phyloP scores from a whole-genome alignment of 2,888 invertebrate genomes.

The Drosophila kambysellisi region DNA sequence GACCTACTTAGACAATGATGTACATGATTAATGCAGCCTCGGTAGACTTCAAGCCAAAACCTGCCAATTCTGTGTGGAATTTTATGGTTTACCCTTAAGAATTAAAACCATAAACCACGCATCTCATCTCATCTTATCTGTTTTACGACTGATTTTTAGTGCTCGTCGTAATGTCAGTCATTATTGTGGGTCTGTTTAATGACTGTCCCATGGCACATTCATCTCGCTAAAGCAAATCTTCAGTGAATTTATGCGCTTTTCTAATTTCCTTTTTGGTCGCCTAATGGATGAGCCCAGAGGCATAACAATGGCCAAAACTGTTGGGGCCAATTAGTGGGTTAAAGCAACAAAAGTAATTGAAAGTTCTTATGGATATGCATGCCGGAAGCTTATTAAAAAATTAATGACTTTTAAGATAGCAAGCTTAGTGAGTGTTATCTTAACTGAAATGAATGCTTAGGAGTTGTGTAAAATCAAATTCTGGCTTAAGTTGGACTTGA shows the following conservation, averaged over 20 bases:
- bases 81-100: conserved; percentile 42
- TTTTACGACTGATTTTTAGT: conserved; percentile 73
- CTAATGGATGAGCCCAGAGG: conserved; percentile 58
- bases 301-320: conserved; percentile 28
- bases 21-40: conserved; percentile 21
- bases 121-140: conserved; percentile 55
- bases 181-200: conserved; percentile 67
- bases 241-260: conserved; percentile 57
- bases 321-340: conserved; percentile 44
- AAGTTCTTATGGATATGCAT: conserved; percentile 29
- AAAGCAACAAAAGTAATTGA: conserved; percentile 37
- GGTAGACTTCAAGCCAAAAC: neutral
- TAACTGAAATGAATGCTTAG: neutral
- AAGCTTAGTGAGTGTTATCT: no score
- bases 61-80: conserved; percentile 3
- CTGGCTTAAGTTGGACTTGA: neutral
- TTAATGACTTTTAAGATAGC: conserved; percentile 19
- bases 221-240: conserved; percentile 29
- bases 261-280: conserved; percentile 53
- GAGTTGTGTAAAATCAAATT: neutral
- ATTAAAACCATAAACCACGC: conserved; percentile 27
- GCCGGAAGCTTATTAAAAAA: conserved; percentile 12
- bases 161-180: conserved; percentile 62
- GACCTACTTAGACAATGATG: conserved; percentile 9
- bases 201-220: conserved; percentile 44